Evolutionary conservation across 1,140 invertebrate species (phyloP).

Genomic region (Dendroctonus valens): DNA sequence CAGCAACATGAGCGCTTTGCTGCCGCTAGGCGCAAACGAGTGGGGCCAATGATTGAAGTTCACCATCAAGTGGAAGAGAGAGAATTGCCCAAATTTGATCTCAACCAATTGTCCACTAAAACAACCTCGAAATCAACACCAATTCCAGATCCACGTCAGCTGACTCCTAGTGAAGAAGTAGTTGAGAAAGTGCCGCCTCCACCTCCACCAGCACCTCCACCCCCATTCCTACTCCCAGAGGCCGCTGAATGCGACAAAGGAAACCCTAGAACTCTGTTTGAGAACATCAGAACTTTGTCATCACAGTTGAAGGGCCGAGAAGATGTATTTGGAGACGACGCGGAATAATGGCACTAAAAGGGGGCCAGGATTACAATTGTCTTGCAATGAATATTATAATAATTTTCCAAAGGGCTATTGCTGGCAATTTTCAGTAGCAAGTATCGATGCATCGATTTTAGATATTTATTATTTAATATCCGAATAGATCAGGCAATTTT

Average conservation of each 20-base stretch:
- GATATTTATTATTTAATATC: no score
- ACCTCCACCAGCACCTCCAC: slow-evolving; percentile 16
- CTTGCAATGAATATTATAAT: neutral
- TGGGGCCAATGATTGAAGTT: slow-evolving; percentile 25
- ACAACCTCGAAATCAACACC: neutral
- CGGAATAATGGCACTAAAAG: neutral
- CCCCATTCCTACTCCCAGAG: neutral
- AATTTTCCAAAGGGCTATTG: neutral
- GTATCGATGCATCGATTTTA: neutral
- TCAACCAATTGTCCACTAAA: slow-evolving; percentile 2
- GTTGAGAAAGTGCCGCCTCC: slow-evolving; percentile 4
- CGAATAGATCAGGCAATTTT: no score
- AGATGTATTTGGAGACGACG: slow-evolving; percentile 31
- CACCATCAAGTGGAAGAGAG: neutral
- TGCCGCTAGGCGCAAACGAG: slow-evolving; percentile 30
- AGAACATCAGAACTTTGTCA: slow-evolving; percentile 30
- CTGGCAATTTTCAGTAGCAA: neutral
- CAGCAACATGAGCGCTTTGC: slow-evolving; percentile 36
- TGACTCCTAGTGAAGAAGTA: slow-evolving; percentile 5
- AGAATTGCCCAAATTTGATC: slow-evolving; percentile 22
- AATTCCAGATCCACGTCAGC: neutral
- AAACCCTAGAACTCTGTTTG: slow-evolving; percentile 20
- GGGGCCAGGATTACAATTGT: neutral
- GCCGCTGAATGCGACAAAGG: neutral
- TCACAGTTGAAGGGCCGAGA: slow-evolving; percentile 24